phyloP scores from a whole-genome alignment of 2,113 vertebrate genomes.

The Neogale vison region DNA sequence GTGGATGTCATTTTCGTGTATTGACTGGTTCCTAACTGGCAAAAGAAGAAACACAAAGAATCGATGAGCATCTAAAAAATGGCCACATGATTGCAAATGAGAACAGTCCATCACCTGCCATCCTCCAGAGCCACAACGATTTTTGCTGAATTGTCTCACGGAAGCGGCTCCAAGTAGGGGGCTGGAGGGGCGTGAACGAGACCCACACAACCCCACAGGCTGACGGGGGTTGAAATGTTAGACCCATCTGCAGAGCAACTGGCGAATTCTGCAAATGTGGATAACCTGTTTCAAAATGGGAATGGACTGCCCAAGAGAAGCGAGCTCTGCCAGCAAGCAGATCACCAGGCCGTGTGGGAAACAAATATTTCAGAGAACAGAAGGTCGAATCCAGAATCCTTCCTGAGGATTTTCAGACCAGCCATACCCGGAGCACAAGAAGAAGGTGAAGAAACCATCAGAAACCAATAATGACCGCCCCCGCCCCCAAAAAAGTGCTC shows the following conservation, averaged over 20 bases:
- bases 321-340: not conserved
- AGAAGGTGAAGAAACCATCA: not conserved
- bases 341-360: not conserved
- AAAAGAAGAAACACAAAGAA: not conserved
- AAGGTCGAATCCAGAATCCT: too few relatives aligned
- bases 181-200: not conserved
- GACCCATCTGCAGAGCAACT: not conserved
- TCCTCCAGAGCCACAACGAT: not conserved
- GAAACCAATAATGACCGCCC: not conserved
- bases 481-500: not conserved
- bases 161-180: not conserved
- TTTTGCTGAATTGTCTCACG: not conserved
- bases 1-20: not conserved
- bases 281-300: not conserved
- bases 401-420: not conserved
- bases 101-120: not conserved
- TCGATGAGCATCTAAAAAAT: not conserved
- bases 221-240: too few relatives aligned
- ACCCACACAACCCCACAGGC: accelerated
- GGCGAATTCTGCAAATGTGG: not conserved
- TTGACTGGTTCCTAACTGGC: not conserved
- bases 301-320: not conserved
- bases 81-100: not conserved
- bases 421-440: not conserved
- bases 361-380: not conserved